Evolutionary conservation across 2,797 vertebrate genomes (phyloP), one percentile per base, ranked within the genome.

Genomic region (Karalla daura): DNA sequence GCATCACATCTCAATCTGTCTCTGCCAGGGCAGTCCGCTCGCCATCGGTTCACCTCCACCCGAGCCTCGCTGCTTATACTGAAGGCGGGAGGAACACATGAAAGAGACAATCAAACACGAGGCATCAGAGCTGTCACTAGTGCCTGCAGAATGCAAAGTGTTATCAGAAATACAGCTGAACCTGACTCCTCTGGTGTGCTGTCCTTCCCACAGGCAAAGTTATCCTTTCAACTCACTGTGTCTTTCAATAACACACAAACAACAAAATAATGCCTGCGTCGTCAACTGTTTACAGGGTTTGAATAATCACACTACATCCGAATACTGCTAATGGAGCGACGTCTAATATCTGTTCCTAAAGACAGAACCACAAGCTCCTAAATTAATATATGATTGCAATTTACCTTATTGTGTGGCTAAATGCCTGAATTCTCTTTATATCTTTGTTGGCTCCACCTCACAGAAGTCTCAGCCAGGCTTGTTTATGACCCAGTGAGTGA

Each of bases 151-250:
- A 93, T 90, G 88, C 84, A 91, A 90, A 91, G 83, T 78, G 80
- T 86, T 84, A 88, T 88, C 88, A 86, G 84, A 77, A 86, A 84
- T 73, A 74, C 66, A 69, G 65, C 74, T 85, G 80, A 92, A 89
- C 85, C 81, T 81, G 84, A 87, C n/a, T 86, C 77, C 67, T 89
- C 81, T 66, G 72, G 41, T 74, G 70, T 80, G 30, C 73, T 28
- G 92, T 90, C 93, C 93, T 94, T 91, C 93, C 92, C 89, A 90
- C 84, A 81, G 92, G 93, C 93, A 94, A 94, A 93, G 91, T 91
- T 92, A 90, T 89, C 74, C 88, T 90, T 92, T 93, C 81, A 91
- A 88, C 84, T 78, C 49, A 1, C 74, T 32, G 75, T 62, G 83
- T 81, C 85, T 85, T 83, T 86, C 87, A 81, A 64, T 84, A 80